Evolutionary conservation across 2,888 invertebrate genomes (phyloP).

Genomic region (Drosophila picticornis): DNA sequence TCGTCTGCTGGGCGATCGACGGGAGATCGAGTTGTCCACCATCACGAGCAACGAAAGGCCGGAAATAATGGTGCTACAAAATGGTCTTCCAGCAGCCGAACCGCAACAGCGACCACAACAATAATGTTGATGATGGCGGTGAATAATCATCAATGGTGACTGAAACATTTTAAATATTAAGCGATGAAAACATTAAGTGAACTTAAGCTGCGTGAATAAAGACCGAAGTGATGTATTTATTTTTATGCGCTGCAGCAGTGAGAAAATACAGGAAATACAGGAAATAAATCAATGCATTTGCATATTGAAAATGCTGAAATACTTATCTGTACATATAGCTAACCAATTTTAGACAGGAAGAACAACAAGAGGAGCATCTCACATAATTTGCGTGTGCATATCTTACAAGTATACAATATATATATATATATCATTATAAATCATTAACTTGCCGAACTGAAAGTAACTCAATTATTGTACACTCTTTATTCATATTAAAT

Average conservation of each 20-base stretch:
- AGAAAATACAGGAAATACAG: constrained; percentile 1
- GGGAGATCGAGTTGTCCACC: constrained; percentile 84
- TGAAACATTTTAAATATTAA: constrained; percentile 41
- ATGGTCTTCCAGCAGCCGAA: constrained; percentile 73
- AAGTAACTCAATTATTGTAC: not conserved
- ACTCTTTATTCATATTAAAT: not conserved
- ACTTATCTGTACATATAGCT: constrained; percentile 18
- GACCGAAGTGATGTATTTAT: constrained; percentile 17
- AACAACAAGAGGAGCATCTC: not conserved
- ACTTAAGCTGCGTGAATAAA: constrained; percentile 6
- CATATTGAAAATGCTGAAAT: constrained; percentile 28
- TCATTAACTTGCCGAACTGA: not conserved
- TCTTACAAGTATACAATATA: not conserved
- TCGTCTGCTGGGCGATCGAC: constrained; percentile 80
- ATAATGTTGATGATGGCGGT: constrained; percentile 7
- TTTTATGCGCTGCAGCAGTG: constrained; percentile 23
- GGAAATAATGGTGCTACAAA: constrained; percentile 51
- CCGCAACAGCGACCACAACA: constrained; percentile 64
- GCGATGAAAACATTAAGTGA: constrained; percentile 9
- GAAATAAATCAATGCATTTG: constrained; percentile 43
- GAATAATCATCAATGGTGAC: constrained; percentile 18
- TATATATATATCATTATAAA: not conserved
- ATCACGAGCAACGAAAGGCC: constrained; percentile 79
- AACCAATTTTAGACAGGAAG: not conserved
- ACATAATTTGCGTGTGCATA: not conserved